These are phyloP conservation scores for Helarctos malayanus DNA, from an alignment of 2,797 vertebrate genomes.

Conservation along the genomic window DNA sequence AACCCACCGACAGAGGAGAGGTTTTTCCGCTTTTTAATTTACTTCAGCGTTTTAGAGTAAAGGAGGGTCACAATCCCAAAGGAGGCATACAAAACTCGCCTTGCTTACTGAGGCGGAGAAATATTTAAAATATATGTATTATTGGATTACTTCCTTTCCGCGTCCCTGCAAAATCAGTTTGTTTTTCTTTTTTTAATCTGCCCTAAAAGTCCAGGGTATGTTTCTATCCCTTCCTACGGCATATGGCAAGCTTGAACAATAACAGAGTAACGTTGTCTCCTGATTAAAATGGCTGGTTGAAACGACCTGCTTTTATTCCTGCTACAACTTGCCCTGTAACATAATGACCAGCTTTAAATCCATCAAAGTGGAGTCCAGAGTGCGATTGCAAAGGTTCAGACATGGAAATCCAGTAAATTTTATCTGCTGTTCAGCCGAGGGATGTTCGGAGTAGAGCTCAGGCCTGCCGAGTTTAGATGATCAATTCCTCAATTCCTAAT, in stretches of 20 bases:
- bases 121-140: constrained; percentile 68
- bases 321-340: constrained; percentile 67
- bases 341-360: constrained; percentile 83
- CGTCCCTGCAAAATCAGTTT: constrained; percentile 45
- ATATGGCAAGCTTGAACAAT: constrained; percentile 57
- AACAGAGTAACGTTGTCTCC: constrained; percentile 13
- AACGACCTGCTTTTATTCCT: not conserved
- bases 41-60: constrained; percentile 29
- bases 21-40: constrained; percentile 9
- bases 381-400: constrained; percentile 76
- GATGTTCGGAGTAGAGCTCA: constrained; percentile 71
- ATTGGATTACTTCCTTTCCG: constrained; percentile 41
- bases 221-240: constrained; percentile 53
- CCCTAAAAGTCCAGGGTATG: not conserved
- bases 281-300: constrained; percentile 73
- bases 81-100: not conserved
- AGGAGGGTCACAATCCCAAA: not conserved
- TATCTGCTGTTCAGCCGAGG: constrained; percentile 73
- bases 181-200: not conserved
- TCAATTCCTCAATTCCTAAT: constrained; percentile 77
- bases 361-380: constrained; percentile 70
- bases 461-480: constrained; percentile 61
- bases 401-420: constrained; percentile 82
- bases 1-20: not conserved
- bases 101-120: constrained; percentile 31